phyloP scores from a whole-genome alignment of 2,797 vertebrate species.

The Potorous gilbertii region DNA sequence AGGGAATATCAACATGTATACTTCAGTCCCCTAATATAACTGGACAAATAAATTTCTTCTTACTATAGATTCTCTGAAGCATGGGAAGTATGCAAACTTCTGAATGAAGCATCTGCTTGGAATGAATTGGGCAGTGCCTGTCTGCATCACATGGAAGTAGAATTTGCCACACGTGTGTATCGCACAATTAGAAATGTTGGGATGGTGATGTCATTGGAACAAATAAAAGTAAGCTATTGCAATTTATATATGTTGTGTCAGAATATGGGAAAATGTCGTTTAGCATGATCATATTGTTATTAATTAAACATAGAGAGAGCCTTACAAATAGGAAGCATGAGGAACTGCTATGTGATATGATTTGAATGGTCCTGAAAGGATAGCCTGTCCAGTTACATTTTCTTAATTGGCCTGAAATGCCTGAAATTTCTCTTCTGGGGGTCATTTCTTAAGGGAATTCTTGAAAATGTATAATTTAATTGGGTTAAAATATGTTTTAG shows the following conservation, averaged over 20 bases:
- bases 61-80: slow-evolving; percentile 89
- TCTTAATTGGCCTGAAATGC: neutral
- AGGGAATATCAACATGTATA: neutral
- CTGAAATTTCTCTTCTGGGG: neutral
- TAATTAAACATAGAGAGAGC: neutral
- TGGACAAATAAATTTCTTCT: slow-evolving; percentile 27
- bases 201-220: slow-evolving; percentile 94
- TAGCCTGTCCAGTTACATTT: neutral
- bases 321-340: neutral
- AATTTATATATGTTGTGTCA: neutral
- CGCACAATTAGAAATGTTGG: slow-evolving; percentile 89
- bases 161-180: slow-evolving; percentile 92
- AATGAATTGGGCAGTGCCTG: slow-evolving; percentile 90
- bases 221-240: slow-evolving; percentile 87
- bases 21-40: neutral
- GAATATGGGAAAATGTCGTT: neutral
- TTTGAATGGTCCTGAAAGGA: neutral
- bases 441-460: neutral
- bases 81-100: slow-evolving; percentile 88
- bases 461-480: neutral
- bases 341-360: neutral
- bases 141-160: slow-evolving; percentile 93
- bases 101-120: slow-evolving; percentile 86
- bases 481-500: neutral
- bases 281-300: neutral